phyloP scores from a whole-genome alignment of 2,888 invertebrate genomes.

The Nemotelus pantherinus region DNA sequence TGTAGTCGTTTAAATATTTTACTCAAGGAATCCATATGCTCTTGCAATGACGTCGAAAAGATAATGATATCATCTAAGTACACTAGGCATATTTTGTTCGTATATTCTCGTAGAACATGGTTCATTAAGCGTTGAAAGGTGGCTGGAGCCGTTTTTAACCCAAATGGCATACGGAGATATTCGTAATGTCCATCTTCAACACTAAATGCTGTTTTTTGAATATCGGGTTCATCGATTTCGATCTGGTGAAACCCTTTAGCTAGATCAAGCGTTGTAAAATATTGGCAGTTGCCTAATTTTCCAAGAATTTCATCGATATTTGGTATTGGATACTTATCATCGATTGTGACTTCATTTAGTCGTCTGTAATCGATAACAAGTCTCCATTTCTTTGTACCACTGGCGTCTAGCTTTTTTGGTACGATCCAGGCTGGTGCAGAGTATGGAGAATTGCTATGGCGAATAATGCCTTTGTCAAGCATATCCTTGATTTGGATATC shows the following conservation, averaged over 20 bases:
- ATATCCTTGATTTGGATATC: slow-evolving; percentile 10
- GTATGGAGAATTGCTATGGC: neutral
- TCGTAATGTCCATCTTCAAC: slow-evolving; percentile 8
- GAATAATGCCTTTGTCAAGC: neutral
- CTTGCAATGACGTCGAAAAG: slow-evolving; percentile 14
- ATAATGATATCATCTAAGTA: slow-evolving; percentile 7
- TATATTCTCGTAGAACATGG: slow-evolving; percentile 42
- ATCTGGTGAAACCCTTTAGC: no score
- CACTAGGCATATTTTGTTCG: slow-evolving; percentile 29
- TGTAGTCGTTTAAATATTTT: neutral
- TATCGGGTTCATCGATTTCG: no score
- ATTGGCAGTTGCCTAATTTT: no score
- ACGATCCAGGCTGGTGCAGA: no score
- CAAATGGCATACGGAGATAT: slow-evolving; percentile 10
- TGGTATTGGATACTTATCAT: slow-evolving; percentile 9
- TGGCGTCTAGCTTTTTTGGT: no score
- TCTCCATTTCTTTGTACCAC: no score
- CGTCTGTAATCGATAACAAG: no score
- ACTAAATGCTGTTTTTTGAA: no score
- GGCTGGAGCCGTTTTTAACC: slow-evolving; percentile 40
- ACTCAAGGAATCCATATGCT: neutral
- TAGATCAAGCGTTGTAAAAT: no score
- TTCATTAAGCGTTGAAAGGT: slow-evolving; percentile 47
- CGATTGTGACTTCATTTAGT: neutral
- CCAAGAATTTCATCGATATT: neutral